phyloP scores from a whole-genome alignment of 53 echinoderm and acorn worm species.

The Hippasteria phrygiana region DNA sequence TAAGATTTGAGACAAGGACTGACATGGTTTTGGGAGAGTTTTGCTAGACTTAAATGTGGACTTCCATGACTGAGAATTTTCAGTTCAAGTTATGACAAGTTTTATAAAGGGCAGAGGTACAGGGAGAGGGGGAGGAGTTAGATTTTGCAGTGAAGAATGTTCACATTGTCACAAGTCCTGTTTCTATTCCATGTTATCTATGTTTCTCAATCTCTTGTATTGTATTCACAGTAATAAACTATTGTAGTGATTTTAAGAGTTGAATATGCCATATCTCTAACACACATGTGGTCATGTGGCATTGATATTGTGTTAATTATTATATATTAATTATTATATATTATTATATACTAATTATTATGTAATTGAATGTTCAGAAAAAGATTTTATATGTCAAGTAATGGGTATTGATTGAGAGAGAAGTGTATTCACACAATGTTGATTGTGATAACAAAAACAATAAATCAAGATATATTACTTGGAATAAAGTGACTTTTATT shows the following conservation, averaged over 20 bases:
- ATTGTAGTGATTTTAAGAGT: slow-evolving; percentile 18
- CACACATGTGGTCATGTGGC: background rate
- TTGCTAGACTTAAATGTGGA: background rate
- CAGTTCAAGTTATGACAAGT: background rate
- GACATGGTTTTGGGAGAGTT: background rate
- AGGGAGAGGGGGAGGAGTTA: background rate
- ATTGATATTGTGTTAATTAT: background rate
- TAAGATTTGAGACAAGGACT: background rate
- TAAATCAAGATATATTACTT: slow-evolving; percentile 38
- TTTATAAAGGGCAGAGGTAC: background rate
- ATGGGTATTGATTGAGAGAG: slow-evolving; percentile 36
- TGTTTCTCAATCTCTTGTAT: slow-evolving; percentile 25
- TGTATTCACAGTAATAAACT: slow-evolving; percentile 51
- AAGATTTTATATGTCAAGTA: slow-evolving; percentile 61
- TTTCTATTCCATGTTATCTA: slow-evolving; percentile 28
- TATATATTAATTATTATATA: background rate
- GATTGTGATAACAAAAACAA: slow-evolving; percentile 63
- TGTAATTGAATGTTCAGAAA: slow-evolving; percentile 55
- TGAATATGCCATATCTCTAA: background rate
- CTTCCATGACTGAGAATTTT: background rate
- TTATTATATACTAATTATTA: slow-evolving; percentile 10
- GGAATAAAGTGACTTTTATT: background rate
- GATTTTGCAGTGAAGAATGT: background rate
- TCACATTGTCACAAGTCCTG: background rate
- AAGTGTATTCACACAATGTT: slow-evolving; percentile 66